Evolutionary conservation across 1,140 invertebrate species (phyloP).

Genomic region (Meteorus sp.): DNA sequence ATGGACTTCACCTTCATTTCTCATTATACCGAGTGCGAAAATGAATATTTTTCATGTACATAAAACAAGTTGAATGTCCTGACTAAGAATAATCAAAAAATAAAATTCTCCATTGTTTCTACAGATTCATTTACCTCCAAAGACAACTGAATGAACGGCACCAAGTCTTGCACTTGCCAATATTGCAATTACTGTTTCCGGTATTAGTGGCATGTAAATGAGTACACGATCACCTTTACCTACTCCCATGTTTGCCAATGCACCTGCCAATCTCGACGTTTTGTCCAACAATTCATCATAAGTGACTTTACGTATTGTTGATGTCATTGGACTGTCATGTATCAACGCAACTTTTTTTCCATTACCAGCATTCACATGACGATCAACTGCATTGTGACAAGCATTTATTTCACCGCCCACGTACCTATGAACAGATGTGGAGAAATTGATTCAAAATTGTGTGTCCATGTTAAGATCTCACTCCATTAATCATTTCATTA

Average conservation of each 20-base stretch:
- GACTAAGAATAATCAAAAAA: background rate
- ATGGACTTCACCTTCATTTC: background rate
- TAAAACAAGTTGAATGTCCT: background rate
- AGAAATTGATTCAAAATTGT: too few species aligned
- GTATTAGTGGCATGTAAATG: constrained; percentile 91
- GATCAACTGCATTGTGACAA: constrained; percentile 90
- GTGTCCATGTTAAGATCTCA: too few species aligned
- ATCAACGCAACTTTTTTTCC: constrained; percentile 82
- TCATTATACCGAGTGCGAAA: too few species aligned
- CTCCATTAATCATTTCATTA: too few species aligned
- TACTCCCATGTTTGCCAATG: constrained; percentile 73
- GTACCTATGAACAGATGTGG: constrained; percentile 64
- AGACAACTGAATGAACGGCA: constrained; percentile 85
- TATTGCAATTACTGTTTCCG: constrained; percentile 85
- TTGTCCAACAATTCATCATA: constrained; percentile 80
- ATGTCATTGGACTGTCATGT: constrained; percentile 86
- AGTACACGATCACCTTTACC: constrained; percentile 76
- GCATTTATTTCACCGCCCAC: constrained; percentile 88
- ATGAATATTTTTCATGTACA: too few species aligned
- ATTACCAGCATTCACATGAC: constrained; percentile 79
- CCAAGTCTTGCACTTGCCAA: constrained; percentile 80
- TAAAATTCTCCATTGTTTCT: too few species aligned
- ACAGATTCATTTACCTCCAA: constrained; percentile 85
- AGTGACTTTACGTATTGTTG: constrained; percentile 73
- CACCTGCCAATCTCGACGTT: constrained; percentile 77